Conservation (phyloP, 2,797 vertebrate species). For the Discoglossus pictus region DNA sequence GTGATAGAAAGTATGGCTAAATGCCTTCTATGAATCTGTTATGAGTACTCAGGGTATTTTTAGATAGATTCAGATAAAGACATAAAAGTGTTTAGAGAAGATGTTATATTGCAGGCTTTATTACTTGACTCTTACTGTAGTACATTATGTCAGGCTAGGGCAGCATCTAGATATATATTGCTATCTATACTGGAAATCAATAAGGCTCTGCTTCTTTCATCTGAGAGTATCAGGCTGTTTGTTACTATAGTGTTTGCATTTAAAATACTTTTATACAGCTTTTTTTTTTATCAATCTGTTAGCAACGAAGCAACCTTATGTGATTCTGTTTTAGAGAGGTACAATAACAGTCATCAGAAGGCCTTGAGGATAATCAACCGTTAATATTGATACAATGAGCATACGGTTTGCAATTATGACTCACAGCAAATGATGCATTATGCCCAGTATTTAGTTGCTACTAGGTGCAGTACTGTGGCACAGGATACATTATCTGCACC, state of each 20-base stretch:
- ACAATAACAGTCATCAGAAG: neutral
- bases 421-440: neutral
- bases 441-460: neutral
- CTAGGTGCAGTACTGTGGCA: no score
- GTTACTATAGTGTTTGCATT: neutral
- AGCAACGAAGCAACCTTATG: neutral
- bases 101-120: no score
- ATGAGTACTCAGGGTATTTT: no score
- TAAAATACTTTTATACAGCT: neutral
- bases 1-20: no score
- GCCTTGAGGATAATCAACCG: neutral
- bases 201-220: neutral
- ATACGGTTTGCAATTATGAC: neutral
- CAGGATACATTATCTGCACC: no score
- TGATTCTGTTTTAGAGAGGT: neutral
- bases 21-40: no score
- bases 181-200: constrained; percentile 1
- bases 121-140: no score
- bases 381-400: constrained; percentile 5
- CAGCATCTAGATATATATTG: constrained; percentile 12
- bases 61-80: no score
- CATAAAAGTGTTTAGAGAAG: no score
- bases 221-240: neutral
- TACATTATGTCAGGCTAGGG: neutral
- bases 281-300: neutral